Percentiles rank a stretch among this genome's conserved stretches.
phyloP scores from a whole-genome alignment of 1,140 invertebrate species.

The Maconellicoccus hirsutus region DNA sequence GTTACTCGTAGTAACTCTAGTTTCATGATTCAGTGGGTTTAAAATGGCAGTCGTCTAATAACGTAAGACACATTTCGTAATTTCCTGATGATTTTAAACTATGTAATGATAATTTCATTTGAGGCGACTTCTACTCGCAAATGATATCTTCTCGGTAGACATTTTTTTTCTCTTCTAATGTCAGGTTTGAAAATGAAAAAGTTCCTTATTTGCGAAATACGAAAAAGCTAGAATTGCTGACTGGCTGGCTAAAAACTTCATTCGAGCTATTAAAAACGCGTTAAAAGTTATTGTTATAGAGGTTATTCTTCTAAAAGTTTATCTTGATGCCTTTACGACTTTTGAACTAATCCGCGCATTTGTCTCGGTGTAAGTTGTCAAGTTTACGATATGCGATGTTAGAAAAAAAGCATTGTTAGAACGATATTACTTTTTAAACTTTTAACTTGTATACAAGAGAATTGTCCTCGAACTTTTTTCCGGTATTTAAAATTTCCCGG shows the following conservation, averaged over 20 bases:
- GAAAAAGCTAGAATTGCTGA: not conserved
- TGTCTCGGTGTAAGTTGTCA: constrained; percentile 7
- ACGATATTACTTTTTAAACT: not conserved
- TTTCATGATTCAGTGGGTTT: too few species aligned
- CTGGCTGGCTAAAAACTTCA: not conserved
- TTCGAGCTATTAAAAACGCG: constrained; percentile 7
- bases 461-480: not conserved
- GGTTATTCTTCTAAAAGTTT: not conserved
- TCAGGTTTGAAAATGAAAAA: not conserved
- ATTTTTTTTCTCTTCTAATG: not conserved
- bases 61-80: not conserved
- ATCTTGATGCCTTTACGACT: constrained; percentile 3
- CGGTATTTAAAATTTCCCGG: constrained; percentile 8
- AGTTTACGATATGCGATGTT: constrained; percentile 4
- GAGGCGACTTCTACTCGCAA: too few species aligned
- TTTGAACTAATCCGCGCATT: constrained; percentile 8
- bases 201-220: not conserved
- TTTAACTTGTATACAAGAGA: not conserved
- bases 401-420: not conserved
- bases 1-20: too few species aligned
- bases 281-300: constrained; percentile 10
- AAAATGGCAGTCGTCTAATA: too few species aligned
- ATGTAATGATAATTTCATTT: too few species aligned
- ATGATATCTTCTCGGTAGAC: too few species aligned
- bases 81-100: not conserved